Percentiles rank a stretch among this genome's conserved stretches.
Evolutionary conservation across 2,797 vertebrate species (phyloP).

Genomic region (Cheirogaleus major): DNA sequence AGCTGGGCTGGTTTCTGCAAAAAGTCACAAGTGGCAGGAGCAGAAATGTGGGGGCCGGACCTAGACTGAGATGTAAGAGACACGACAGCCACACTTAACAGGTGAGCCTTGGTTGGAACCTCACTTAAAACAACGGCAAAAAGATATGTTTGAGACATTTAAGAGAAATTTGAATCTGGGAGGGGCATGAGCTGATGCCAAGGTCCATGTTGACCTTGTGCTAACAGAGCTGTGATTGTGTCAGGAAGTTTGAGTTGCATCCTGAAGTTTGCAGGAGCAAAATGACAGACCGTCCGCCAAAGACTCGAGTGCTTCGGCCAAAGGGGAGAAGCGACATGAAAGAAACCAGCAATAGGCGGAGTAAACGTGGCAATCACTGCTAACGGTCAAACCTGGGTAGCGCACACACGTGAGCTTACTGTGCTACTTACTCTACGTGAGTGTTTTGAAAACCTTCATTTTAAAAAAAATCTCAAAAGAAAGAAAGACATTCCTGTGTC

Average conservation of each 20-base stretch:
- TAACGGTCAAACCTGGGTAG: rapidly evolving
- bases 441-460: neutral
- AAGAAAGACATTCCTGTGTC: neutral
- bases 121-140: neutral
- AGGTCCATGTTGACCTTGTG: no score
- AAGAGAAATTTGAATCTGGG: neutral
- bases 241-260: neutral
- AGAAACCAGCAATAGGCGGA: no score
- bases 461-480: neutral
- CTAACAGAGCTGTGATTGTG: no score
- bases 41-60: rapidly evolving
- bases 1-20: neutral
- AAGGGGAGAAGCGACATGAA: neutral
- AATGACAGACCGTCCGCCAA: neutral
- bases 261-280: neutral
- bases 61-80: neutral
- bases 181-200: neutral
- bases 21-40: no score
- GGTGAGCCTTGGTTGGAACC: neutral
- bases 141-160: neutral
- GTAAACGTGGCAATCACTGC: rapidly evolving
- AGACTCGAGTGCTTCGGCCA: neutral
- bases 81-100: rapidly evolving
- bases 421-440: no score
- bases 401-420: rapidly evolving